Conservation (phyloP, 2,888 invertebrate genomes). For the Ochlodes sylvanus region DNA sequence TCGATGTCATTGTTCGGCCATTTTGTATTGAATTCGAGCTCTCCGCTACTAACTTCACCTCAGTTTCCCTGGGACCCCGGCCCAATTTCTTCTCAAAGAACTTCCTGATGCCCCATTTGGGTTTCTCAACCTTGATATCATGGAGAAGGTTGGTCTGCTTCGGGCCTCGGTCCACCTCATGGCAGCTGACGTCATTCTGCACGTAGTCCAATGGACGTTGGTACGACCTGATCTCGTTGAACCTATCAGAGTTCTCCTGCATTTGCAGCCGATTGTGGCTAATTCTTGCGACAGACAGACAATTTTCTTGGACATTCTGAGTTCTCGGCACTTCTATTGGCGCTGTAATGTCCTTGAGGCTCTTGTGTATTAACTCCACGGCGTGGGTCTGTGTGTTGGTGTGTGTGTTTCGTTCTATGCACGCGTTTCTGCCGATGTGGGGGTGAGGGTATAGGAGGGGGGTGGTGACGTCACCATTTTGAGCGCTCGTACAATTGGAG, state of each 20-base stretch:
- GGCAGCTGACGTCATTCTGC: constrained; percentile 88
- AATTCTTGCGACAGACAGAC: constrained; percentile 68
- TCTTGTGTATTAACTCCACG: constrained; percentile 86
- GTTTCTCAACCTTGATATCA: constrained; percentile 64
- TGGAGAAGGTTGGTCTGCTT: constrained; percentile 77
- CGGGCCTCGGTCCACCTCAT: constrained; percentile 63
- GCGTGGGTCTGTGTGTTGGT: constrained; percentile 86
- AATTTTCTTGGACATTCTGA: constrained; percentile 60
- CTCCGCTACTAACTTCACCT: constrained; percentile 82
- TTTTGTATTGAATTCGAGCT: constrained; percentile 49
- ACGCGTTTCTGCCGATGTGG: constrained; percentile 94
- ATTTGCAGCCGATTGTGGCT: constrained; percentile 51
- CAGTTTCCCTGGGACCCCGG: constrained; percentile 74
- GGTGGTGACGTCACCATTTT: constrained; percentile 67
- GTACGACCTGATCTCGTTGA: constrained; percentile 71
- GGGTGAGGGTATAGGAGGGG: constrained; percentile 88
- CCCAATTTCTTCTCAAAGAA: constrained; percentile 72
- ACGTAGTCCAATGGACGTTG: constrained; percentile 86
- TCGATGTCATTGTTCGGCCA: constrained; percentile 59
- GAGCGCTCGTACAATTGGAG: constrained; percentile 60
- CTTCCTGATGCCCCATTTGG: constrained; percentile 72
- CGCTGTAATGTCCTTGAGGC: constrained; percentile 82
- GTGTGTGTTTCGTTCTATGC: constrained; percentile 89
- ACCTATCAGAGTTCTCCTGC: constrained; percentile 57
- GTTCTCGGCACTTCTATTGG: constrained; percentile 50